Conservation (phyloP, 2,113 vertebrate species). For the Callithrix jacchus region DNA sequence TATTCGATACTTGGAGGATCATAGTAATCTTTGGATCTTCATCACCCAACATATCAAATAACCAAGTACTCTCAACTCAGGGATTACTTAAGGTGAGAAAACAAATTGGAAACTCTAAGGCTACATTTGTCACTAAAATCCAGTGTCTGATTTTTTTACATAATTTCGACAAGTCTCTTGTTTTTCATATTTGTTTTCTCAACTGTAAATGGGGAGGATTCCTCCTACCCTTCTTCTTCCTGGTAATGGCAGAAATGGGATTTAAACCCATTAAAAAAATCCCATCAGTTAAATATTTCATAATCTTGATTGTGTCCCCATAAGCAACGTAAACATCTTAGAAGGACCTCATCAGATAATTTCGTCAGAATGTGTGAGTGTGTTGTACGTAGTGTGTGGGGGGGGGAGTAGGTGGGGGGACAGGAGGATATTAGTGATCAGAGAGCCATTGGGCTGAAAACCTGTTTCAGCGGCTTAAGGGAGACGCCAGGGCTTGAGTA, state of each 20-base stretch:
- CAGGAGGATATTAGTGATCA: neutral
- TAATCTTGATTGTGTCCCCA: neutral
- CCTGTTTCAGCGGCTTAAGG: neutral
- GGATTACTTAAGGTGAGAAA: conserved; percentile 36
- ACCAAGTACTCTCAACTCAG: conserved; percentile 16
- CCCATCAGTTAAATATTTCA: neutral
- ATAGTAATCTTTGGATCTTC: neutral
- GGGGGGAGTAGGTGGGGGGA: neutral
- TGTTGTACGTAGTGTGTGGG: neutral
- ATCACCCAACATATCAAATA: conserved; percentile 20
- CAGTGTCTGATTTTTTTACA: neutral
- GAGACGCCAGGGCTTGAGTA: neutral
- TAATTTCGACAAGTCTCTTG: conserved; percentile 19
- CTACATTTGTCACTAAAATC: neutral
- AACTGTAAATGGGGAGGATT: neutral
- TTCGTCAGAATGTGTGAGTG: neutral
- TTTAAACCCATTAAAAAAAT: neutral
- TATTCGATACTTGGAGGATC: neutral
- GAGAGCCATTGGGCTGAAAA: neutral
- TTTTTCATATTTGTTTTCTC: conserved; percentile 32
- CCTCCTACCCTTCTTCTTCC: neutral
- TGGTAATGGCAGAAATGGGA: neutral
- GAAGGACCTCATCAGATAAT: neutral
- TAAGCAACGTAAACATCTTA: conserved; percentile 18
- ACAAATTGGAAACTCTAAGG: conserved; percentile 17